Evolutionary conservation across 2,797 vertebrate species (phyloP), one percentile per base, ranked within the genome.

Genomic region (Iguana delicatissima): DNA sequence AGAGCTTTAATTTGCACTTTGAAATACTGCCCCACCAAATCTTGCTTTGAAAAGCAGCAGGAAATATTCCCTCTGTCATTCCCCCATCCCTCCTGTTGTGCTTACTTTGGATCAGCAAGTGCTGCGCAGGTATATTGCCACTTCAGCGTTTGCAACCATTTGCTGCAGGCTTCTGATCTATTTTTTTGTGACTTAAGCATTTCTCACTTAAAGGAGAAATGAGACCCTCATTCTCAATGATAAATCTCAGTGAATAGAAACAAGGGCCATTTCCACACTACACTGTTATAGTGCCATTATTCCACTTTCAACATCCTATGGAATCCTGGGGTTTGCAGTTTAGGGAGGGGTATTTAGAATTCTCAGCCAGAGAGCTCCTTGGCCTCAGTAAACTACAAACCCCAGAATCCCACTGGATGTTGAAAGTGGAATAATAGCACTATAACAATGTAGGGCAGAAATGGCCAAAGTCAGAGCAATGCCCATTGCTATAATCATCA

Each of bases 1-100:
- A 90, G 91, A 96, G 91, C 90, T 92, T 91, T 92, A 94, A 95
- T 96, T 96, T 72, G 91, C 88, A 82, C 93, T 96, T 96, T 94
- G 80, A 84, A 94, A 94, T 94, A 91, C 91, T 79, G 92, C 95
- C 87, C 91, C 81, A 73, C 76, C 80, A 92, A 29, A 32, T 92
- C 82, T 93, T 88, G 80, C 84, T 92, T 92, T n/a, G 85, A 89
- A 94, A 95, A 85, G 38, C 74, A 91, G 62, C 6, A 84, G 86
- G 93, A 96, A 93, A 89, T 67, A 86, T 69, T 92, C 82, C 84
- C 73, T 95, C 93, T 88, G 20, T 84, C 35, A n/a, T 72, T 26
- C 64, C 32, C 6, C 2, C 42, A 12, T 13, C 32, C 14, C 38
- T 67, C 88, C 64, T 84, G 91, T 90, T 84, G 9, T 85, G 91